Evolutionary conservation across 2,888 invertebrate species (phyloP).

Genomic region (Zhuqinia jingwanae): DNA sequence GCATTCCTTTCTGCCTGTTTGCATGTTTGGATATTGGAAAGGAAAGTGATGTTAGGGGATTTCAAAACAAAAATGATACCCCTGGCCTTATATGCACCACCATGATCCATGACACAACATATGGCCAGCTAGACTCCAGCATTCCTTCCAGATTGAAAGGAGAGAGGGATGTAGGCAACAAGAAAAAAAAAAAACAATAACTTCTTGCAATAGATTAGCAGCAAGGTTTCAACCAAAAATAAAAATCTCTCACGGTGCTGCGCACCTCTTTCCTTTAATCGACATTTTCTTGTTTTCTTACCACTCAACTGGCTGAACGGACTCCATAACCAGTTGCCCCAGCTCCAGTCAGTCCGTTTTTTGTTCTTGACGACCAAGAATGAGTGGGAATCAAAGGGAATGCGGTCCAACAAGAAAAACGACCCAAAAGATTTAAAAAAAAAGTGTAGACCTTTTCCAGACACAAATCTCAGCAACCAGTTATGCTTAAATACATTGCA

Average conservation of each 20-base stretch:
- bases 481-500: not conserved
- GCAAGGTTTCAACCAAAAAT: not conserved
- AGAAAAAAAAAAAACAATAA: conserved; percentile 2
- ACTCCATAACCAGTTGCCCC: conserved; percentile 13
- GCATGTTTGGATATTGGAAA: too few species aligned
- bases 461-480: conserved; percentile 61
- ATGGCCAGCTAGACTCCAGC: conserved; percentile 50
- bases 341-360: conserved; percentile 33
- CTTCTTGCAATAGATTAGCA: not conserved
- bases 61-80: conserved; percentile 54
- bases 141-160: conserved; percentile 11
- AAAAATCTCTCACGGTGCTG: conserved; percentile 61
- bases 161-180: not conserved
- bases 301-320: conserved; percentile 17
- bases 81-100: conserved; percentile 17
- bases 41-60: conserved; percentile 9
- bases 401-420: conserved; percentile 63
- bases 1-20: too few species aligned
- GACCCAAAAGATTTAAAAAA: conserved; percentile 52
- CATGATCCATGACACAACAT: conserved; percentile 54
- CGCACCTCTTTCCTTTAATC: conserved; percentile 32
- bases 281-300: conserved; percentile 5
- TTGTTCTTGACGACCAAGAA: conserved; percentile 48
- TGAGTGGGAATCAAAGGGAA: conserved; percentile 64
- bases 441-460: conserved; percentile 56